Percentiles rank a stretch among this genome's conserved stretches.
Conservation (phyloP, 2,113 vertebrate genomes). For the Podocnemis expansa region DNA sequence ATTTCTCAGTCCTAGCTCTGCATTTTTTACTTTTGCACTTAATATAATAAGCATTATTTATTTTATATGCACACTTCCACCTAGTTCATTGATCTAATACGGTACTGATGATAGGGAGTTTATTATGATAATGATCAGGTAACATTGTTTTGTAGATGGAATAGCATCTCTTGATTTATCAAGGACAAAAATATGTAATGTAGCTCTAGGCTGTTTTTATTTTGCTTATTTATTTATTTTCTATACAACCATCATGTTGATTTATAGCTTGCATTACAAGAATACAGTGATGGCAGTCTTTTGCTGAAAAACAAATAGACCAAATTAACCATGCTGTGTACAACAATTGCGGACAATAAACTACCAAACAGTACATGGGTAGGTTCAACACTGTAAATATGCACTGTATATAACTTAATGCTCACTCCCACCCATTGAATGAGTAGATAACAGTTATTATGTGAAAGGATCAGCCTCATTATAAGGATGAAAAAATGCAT, state of each 20-base stretch:
- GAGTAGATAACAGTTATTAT: conserved; percentile 53
- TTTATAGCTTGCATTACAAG: conserved; percentile 66
- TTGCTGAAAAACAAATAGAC: conserved; percentile 64
- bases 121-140: conserved; percentile 1
- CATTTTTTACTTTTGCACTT: background rate
- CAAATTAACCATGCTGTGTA: conserved; percentile 65
- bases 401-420: conserved; percentile 34
- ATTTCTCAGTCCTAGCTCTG: background rate
- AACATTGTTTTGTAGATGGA: background rate
- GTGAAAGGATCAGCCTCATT: conserved; percentile 34
- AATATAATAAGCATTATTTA: background rate
- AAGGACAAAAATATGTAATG: conserved; percentile 30
- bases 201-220: conserved; percentile 51
- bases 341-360: conserved; percentile 45
- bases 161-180: conserved; percentile 1
- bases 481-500: conserved; percentile 11
- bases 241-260: conserved; percentile 61
- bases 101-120: background rate
- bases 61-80: background rate
- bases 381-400: conserved; percentile 56
- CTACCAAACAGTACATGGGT: conserved; percentile 23
- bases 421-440: conserved; percentile 42
- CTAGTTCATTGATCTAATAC: background rate
- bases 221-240: conserved; percentile 59
- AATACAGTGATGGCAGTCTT: conserved; percentile 50